Evolutionary conservation across 2,888 invertebrate species (phyloP).

Genomic region (Drosophila seclusa): DNA sequence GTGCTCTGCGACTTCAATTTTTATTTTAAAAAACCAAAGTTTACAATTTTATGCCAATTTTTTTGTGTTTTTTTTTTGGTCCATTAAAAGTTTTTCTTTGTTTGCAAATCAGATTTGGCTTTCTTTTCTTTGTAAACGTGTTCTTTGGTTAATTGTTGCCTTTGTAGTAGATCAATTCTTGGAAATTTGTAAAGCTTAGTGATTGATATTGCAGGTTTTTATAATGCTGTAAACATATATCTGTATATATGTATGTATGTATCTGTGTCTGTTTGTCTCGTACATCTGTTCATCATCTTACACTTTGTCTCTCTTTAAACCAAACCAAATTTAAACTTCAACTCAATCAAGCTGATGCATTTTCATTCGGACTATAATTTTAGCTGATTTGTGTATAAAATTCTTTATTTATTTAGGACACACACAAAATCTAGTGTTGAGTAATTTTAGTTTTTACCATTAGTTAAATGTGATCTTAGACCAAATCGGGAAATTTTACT

Average conservation of each 20-base stretch:
- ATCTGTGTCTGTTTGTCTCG: neutral
- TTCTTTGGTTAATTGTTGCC: constrained; percentile 7
- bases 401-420: neutral
- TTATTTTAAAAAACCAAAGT: constrained; percentile 14
- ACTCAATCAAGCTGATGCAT: neutral
- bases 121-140: constrained; percentile 3
- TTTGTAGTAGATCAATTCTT: constrained; percentile 7
- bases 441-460: neutral
- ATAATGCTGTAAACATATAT: neutral
- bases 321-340: neutral
- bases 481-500: neutral
- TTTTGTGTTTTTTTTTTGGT: neutral
- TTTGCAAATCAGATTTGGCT: neutral
- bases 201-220: constrained; percentile 7
- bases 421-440: neutral
- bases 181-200: neutral
- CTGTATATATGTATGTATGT: no score
- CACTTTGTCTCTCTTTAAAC: neutral
- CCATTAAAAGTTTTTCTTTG: constrained; percentile 22
- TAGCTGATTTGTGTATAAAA: neutral
- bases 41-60: constrained; percentile 26
- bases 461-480: neutral
- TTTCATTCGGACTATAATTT: neutral
- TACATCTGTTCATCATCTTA: neutral
- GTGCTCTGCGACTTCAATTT: constrained; percentile 6